Evolutionary conservation across 2,113 vertebrate genomes (phyloP).

Genomic region (Thunnus thynnus): DNA sequence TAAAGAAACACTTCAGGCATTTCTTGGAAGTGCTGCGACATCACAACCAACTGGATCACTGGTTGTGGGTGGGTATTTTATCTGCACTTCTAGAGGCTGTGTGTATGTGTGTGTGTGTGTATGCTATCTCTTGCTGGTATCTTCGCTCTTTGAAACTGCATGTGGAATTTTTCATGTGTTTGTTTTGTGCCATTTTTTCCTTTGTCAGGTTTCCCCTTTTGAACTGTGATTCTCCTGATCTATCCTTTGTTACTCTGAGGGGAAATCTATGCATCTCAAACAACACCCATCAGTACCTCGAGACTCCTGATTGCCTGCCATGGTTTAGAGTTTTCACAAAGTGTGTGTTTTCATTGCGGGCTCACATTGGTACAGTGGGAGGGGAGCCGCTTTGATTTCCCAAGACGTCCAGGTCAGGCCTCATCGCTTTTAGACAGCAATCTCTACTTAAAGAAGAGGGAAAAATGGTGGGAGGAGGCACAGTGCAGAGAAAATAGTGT

Average conservation of each 20-base stretch:
- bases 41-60: constrained; percentile 53
- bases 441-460: constrained; percentile 65
- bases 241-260: constrained; percentile 29
- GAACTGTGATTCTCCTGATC: constrained; percentile 41
- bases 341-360: constrained; percentile 42
- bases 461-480: constrained; percentile 33
- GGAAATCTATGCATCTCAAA: constrained; percentile 36
- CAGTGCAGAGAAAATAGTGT: constrained; percentile 27
- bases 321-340: constrained; percentile 42
- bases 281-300: constrained; percentile 5
- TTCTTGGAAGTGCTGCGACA: constrained; percentile 68
- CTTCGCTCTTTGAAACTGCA: constrained; percentile 29
- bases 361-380: constrained; percentile 49
- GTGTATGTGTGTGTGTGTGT: constrained; percentile 6
- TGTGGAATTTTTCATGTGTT: constrained; percentile 13
- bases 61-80: constrained; percentile 41
- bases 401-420: constrained; percentile 76
- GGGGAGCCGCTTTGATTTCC: constrained; percentile 80
- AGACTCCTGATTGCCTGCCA: constrained; percentile 40
- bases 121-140: constrained; percentile 30
- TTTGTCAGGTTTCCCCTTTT: constrained; percentile 6
- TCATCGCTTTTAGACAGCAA: constrained; percentile 74
- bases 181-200: not conserved
- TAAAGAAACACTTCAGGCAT: constrained; percentile 59
- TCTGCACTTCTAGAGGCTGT: constrained; percentile 11